Evolutionary conservation across 2,888 invertebrate species (phyloP).

Genomic region (Morinoia aosen): DNA sequence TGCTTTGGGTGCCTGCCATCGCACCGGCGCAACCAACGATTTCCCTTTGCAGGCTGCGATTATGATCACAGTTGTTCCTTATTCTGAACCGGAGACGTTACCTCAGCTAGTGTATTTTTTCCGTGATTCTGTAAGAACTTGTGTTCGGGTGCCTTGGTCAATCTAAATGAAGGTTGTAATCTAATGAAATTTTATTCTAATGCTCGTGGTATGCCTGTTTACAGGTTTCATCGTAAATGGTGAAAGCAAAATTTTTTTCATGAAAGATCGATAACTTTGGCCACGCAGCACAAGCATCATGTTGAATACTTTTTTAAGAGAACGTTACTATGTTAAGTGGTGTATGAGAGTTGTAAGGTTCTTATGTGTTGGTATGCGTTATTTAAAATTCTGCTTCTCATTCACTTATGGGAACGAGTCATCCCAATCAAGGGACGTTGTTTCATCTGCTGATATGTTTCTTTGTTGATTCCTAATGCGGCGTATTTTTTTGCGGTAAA

Average conservation of each 20-base stretch:
- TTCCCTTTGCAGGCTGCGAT: not conserved
- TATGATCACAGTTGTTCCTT: not conserved
- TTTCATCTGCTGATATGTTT: not conserved
- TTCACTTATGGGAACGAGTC: not conserved
- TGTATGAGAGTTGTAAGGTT: not conserved
- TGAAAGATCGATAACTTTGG: not conserved
- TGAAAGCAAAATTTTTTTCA: not conserved
- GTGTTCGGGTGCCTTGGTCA: not conserved
- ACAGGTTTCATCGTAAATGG: not conserved
- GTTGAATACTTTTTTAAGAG: not conserved
- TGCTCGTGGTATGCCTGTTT: not conserved
- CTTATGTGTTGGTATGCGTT: not conserved
- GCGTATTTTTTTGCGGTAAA: too few relatives aligned
- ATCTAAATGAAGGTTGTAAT: not conserved
- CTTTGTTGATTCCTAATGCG: not conserved
- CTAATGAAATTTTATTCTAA: not conserved
- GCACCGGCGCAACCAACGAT: not conserved
- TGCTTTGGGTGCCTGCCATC: not conserved
- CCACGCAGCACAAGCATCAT: not conserved
- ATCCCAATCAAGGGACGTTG: not conserved
- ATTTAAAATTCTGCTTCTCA: not conserved
- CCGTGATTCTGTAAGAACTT: not conserved
- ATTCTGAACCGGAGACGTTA: not conserved
- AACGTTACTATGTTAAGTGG: not conserved
- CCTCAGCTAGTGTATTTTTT: not conserved